Evolutionary conservation across 2,888 invertebrate genomes (phyloP), one percentile per base, ranked within the genome.

Genomic region (Galerucella calmariensis): DNA sequence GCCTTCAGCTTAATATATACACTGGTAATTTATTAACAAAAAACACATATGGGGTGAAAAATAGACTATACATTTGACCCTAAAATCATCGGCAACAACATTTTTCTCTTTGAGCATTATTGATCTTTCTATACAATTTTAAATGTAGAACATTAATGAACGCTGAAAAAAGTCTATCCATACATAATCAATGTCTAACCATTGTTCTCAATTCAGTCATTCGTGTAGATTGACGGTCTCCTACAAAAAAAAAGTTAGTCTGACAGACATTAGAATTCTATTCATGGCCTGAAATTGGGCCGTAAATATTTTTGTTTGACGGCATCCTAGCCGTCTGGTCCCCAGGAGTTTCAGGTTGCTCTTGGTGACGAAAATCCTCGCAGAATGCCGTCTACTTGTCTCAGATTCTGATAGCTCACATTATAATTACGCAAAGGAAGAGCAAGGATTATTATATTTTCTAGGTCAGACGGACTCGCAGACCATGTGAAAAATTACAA

Each of bases 311-410:
- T 65, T 41, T 44, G 41, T 44, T 27, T 58, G 75, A 74, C 76
- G 69, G 66, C 67, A 63, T 79, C 77, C 77, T 74, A 79, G 79
- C 79, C 79, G 81, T 80, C 80, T 80, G 80, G 75, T 10, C 80
- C 74, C 78, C 76, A 74, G 80, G 79, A 75, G 78, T 74, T 72
- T 75, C 75, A 74, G 75, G 80, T 79, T 78, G 78, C 77, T 76
- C 76, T 74, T 78, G 77, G 77, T 72, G 77, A 66, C 66, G 53
- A 62, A 58, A 67, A 46, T 46, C 44, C 76, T 73, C 69, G 53
- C 48, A 62, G 3, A 20, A 68, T 66, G 75, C 61, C 73, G 71
- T 70, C 73, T 76, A 61, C 70, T 65, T 61, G 71, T 71, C 73
- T 73, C 71, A 58, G 63, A 63, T 61, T 67, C 65, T 63, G 53